Evolutionary conservation across 2,113 vertebrate genomes (phyloP).

Genomic region (Nannospalax galili): DNA sequence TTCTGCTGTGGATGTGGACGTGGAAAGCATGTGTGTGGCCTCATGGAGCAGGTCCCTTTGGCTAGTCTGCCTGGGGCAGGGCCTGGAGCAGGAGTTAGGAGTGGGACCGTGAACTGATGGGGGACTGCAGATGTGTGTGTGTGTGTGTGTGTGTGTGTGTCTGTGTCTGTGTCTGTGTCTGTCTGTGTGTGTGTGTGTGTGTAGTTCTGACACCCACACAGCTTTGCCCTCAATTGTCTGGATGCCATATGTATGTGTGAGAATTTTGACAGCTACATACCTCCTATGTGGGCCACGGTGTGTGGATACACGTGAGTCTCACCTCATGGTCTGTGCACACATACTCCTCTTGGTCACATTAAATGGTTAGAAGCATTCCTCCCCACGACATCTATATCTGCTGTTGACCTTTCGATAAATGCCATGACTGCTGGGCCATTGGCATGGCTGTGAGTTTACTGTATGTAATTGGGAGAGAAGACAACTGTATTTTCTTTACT

Average conservation of each 20-base stretch:
- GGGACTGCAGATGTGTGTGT: too few relatives aligned
- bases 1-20: not conserved
- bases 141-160: too few relatives aligned
- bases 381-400: not conserved
- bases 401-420: not conserved
- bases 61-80: not conserved
- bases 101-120: not conserved
- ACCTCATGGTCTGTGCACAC: not conserved
- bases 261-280: not conserved
- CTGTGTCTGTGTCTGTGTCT: not conserved
- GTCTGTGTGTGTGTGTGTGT: not conserved
- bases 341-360: not conserved
- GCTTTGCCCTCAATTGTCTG: not conserved
- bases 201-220: not conserved
- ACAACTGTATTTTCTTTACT: not conserved
- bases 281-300: not conserved
- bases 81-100: rapidly evolving
- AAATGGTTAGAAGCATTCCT: not conserved
- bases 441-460: not conserved
- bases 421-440: not conserved
- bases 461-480: not conserved
- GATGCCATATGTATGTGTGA: not conserved
- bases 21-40: rapidly evolving
- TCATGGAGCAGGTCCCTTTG: not conserved
- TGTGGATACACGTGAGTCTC: not conserved